Conservation (phyloP, 2,888 invertebrate genomes). For the Melipona bicolor region DNA sequence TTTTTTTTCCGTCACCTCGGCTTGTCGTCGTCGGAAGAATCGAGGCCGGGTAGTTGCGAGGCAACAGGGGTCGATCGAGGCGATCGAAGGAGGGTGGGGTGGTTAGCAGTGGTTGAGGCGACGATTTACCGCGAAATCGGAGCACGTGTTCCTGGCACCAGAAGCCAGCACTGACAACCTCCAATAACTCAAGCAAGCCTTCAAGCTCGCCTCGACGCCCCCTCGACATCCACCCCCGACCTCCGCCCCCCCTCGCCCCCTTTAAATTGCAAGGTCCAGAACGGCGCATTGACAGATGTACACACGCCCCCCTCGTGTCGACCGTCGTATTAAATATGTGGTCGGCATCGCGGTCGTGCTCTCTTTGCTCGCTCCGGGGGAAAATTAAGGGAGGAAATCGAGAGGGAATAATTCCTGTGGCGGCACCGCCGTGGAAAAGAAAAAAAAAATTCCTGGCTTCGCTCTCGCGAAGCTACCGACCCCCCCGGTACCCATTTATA, state of each 20-base stretch:
- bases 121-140: constrained; percentile 80
- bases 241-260: constrained; percentile 38
- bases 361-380: constrained; percentile 58
- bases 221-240: constrained; percentile 24
- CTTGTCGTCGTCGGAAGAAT: constrained; percentile 62
- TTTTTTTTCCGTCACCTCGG: constrained; percentile 49
- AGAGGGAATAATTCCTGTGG: constrained; percentile 59
- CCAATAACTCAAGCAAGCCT: constrained; percentile 79
- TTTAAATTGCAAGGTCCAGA: constrained; percentile 75
- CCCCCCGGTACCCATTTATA: constrained; percentile 21
- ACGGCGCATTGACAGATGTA: constrained; percentile 80
- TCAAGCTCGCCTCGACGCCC: constrained; percentile 53
- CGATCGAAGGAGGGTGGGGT: neutral
- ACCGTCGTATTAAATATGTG: constrained; percentile 79
- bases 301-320: constrained; percentile 79
- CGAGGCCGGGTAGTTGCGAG: constrained; percentile 32
- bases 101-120: constrained; percentile 56
- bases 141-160: constrained; percentile 81
- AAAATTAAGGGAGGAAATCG: constrained; percentile 68
- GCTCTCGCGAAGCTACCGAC: neutral
- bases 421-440: neutral
- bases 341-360: constrained; percentile 54
- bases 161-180: constrained; percentile 77
- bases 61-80: constrained; percentile 41
- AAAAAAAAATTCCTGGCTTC: constrained; percentile 22